A percentile compares a stretch with the other conserved stretches of the same genome.
Evolutionary conservation across 2,797 vertebrate species (phyloP).

Genomic region (Ctenosaura bakeri): DNA sequence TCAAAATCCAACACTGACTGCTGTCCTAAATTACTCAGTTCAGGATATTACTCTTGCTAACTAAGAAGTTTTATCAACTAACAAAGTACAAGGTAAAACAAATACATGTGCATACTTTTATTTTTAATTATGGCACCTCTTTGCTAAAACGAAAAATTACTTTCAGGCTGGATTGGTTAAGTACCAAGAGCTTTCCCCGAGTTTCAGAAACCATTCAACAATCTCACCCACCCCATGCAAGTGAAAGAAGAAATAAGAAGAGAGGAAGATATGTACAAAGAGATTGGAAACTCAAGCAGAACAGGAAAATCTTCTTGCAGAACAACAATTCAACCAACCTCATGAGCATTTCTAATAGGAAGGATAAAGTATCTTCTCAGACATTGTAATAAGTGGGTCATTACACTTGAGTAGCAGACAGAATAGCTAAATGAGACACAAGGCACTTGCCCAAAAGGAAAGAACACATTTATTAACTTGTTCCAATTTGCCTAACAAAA

Average conservation of each 20-base stretch:
- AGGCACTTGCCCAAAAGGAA: constrained; percentile 20
- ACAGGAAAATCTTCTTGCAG: constrained; percentile 42
- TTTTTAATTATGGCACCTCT: background rate
- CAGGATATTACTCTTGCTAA: background rate
- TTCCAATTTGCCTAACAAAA: background rate
- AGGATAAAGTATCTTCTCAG: constrained; percentile 53
- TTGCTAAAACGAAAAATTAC: background rate
- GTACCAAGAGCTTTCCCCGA: background rate
- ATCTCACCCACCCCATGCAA: background rate
- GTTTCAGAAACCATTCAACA: background rate
- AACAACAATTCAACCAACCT: constrained; percentile 42
- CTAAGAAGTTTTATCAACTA: background rate
- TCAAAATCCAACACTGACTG: background rate
- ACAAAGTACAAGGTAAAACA: background rate
- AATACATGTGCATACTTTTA: background rate
- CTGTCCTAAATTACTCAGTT: background rate
- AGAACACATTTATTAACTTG: background rate
- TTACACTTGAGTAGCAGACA: background rate
- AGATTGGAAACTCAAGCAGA: constrained; percentile 8
- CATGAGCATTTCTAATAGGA: constrained; percentile 53
- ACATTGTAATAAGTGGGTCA: background rate
- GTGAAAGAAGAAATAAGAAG: background rate
- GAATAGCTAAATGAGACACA: constrained; percentile 33
- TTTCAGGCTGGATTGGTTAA: background rate
- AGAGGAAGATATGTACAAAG: background rate